Evolutionary conservation across 2,888 invertebrate genomes (phyloP), one percentile per base, ranked within the genome.

Genomic region (Alloscopus bannaensis): DNA sequence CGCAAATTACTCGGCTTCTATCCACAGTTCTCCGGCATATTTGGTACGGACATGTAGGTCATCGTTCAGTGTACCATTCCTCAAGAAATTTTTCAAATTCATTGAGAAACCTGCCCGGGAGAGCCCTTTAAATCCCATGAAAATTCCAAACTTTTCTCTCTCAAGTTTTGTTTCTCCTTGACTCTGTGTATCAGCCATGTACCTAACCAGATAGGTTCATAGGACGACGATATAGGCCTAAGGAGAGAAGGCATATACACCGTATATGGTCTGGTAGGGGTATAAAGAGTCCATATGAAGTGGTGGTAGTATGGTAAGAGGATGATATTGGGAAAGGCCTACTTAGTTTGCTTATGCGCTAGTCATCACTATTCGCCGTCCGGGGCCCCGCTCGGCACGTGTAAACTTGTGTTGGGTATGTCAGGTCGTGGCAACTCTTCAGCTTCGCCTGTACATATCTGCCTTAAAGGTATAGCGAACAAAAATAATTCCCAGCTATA

Each of bases 361-460:
- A 18, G 69, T 52, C 24, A 52, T 16, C 45, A 45, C 55, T 77
- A 83, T 85, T 83, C 84, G 81, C 64, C 59, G 65, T 75, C 68
- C 57, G 85, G 85, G 85, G 85, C 85, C 68, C 84, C 77, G 64
- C 68, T 36, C 84, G 83, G 83, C 85, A 84, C 84, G 85, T 85
- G 85, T 83, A 84, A 85, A 82, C 81, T 84, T 83, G 84, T 82
- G 77, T 84, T 70, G 83, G 81, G 84, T 85, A 85, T 83, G 84
- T 84, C 83, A 85, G 85, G 85, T 85, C 85, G 84, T 84, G 84
- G 85, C 80, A 82, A 80, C 82, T 82, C 82, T 82, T 80, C 50
- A 73, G 62, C 65, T 28, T 75, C 64, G 6, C 62, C 50, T 29
- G 18, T 36, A 26, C 36, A 71, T 59, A 73, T 42, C 52, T 72